Conservation (phyloP, 2,888 invertebrate species). For the Cloeon dipterum region DNA sequence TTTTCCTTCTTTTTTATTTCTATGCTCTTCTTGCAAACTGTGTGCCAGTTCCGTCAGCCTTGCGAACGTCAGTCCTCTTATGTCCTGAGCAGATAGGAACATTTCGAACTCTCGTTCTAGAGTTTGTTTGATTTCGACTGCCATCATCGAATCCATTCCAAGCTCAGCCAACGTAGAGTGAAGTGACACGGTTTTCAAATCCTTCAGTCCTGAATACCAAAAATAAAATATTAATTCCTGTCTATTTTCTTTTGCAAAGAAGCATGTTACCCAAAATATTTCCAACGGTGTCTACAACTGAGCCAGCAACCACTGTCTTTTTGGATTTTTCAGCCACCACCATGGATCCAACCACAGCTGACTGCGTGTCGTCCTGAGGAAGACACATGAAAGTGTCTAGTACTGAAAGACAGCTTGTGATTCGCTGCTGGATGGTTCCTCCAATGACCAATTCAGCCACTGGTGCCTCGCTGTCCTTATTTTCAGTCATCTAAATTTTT, state of each 20-base stretch:
- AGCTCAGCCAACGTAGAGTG: constrained; percentile 51
- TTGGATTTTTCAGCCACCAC: constrained; percentile 66
- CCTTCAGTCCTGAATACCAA: no score
- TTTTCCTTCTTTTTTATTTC: no score
- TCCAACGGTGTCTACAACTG: constrained; percentile 38
- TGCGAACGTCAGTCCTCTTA: constrained; percentile 55
- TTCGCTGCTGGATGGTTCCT: constrained; percentile 69
- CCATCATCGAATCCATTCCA: constrained; percentile 95
- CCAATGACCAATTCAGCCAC: constrained; percentile 15
- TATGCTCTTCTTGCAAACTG: not conserved
- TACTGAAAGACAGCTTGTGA: constrained; percentile 54
- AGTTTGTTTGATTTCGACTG: constrained; percentile 85
- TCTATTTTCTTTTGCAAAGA: no score
- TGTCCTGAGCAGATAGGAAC: constrained; percentile 63
- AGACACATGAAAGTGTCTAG: constrained; percentile 37
- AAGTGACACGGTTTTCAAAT: constrained; percentile 39
- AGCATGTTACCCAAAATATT: constrained; percentile 18
- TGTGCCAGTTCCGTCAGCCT: constrained; percentile 27
- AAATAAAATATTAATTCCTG: no score
- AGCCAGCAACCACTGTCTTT: constrained; percentile 32
- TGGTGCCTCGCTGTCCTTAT: no score
- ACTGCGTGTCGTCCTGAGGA: not conserved
- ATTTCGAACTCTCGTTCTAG: constrained; percentile 76
- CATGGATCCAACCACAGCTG: constrained; percentile 41
- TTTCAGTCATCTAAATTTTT: no score